Base-by-base conservation (phyloP, 2,113 vertebrate species). In the Actenoides lindsayi region DNA sequence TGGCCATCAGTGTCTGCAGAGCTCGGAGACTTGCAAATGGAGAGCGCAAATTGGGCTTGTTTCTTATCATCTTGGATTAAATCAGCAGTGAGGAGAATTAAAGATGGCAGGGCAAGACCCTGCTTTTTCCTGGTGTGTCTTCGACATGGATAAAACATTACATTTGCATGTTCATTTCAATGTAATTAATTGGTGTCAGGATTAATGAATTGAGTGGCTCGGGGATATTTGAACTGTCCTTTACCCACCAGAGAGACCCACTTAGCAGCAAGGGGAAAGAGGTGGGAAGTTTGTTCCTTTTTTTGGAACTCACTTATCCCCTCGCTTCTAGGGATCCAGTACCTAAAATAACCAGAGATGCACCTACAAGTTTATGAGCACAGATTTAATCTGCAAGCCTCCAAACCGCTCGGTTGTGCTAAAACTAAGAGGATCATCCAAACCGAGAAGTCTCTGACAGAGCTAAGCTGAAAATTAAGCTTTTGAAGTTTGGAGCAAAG, bases 141-240 rank as follows among this genome's bases (percentile, higher is more conserved):
- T 63, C 41, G 69, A 77, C 31, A 2, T 37, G 54, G 68, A 68
- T 74, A 76, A 91, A 96, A 64, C 39, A 23, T 90, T 71, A 46
- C 11, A 33, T 75, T 74, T 90, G 76, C 1, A 1, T 69, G 73
- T 92, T 94, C 46, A 92, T 96, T 93, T 94, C 21, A 31, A 24
- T 83, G 50, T 73, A 80, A 92, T 94, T 93, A 79, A 42, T 86
- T 83, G 51, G 83, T 82, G 67, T 74, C 83, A 35, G 35, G 82
- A 16, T 90, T 83, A 86, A 92, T 86, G 28, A 94, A 63, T 28
- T 35, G 73, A 86, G 64, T 85, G 75, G 65, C 65, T 65, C 62
- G 33, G 35, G 64, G 56, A 59, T 70, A 70, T 63, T 79, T 42
- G 63, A 15, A 50, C 60, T 67, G 57, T 42, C 69, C 87, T 74